A percentile compares a stretch with the other conserved stretches of the same genome.
These are phyloP conservation scores for Gadopsis bispinosus DNA, from an alignment of 2,797 vertebrate species.

Conservation along the genomic window DNA sequence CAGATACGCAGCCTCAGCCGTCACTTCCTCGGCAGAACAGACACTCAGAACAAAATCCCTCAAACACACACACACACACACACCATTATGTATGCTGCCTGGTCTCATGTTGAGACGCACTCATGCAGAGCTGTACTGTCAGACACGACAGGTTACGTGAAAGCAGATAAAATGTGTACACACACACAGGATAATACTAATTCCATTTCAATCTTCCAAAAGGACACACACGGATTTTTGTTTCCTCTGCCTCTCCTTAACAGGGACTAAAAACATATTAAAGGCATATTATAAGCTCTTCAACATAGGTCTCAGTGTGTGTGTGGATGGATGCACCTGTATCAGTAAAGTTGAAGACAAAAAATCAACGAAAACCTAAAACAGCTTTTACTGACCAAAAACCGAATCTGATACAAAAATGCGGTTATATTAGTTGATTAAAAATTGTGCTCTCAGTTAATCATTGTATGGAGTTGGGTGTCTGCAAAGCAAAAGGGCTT, in stretches of 20 bases:
- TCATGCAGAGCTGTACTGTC: slow-evolving; percentile 42
- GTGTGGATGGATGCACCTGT: background rate
- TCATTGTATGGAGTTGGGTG: background rate
- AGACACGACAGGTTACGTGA: slow-evolving; percentile 37
- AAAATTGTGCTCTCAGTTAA: slow-evolving; percentile 44
- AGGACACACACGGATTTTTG: slow-evolving; percentile 30
- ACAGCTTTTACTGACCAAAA: background rate
- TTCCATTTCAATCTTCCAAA: slow-evolving; percentile 30
- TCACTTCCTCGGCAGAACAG: slow-evolving; percentile 36
- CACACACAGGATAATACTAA: background rate
- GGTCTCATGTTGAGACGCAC: slow-evolving; percentile 22
- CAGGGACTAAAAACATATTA: slow-evolving; percentile 7
- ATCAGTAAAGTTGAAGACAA: background rate
- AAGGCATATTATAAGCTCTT: slow-evolving; percentile 44
- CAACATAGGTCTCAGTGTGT: slow-evolving; percentile 9
- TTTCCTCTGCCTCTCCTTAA: background rate
- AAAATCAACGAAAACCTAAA: background rate
- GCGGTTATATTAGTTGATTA: background rate
- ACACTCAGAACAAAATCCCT: slow-evolving; percentile 47
- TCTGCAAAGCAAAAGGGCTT: background rate
- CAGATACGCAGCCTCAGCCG: slow-evolving; percentile 46
- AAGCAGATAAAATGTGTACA: slow-evolving; percentile 8
- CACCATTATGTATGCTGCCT: slow-evolving; percentile 9
- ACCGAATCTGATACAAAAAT: background rate
- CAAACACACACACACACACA: slow-evolving; percentile 8